These are phyloP conservation scores for Argynnis bischoffii DNA, from an alignment of 2,888 invertebrate genomes.

Conservation along the genomic window DNA sequence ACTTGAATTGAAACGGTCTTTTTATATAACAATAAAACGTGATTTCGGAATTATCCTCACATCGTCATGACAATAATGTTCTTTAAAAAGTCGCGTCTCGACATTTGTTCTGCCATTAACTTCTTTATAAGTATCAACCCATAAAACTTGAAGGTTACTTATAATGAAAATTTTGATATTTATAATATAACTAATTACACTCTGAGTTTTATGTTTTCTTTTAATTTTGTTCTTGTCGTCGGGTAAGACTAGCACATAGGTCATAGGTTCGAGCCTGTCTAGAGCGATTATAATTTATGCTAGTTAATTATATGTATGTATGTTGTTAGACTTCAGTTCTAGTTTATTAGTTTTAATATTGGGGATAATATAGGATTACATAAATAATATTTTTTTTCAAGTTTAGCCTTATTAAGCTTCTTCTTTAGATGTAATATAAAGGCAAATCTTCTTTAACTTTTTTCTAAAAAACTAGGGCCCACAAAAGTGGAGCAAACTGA, in stretches of 20 bases:
- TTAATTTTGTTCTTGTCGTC: background rate
- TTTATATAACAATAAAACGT: conserved; percentile 29
- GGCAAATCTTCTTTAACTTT: too few relatives aligned
- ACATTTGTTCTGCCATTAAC: conserved; percentile 38
- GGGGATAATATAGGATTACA: too few relatives aligned
- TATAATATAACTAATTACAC: conserved; percentile 13
- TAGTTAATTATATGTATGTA: too few relatives aligned
- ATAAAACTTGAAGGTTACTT: conserved; percentile 36
- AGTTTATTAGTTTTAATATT: too few relatives aligned
- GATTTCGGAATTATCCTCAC: conserved; percentile 33
- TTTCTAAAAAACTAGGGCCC: too few relatives aligned
- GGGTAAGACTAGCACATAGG: too few relatives aligned
- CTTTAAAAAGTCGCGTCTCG: conserved; percentile 34
- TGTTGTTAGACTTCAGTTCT: too few relatives aligned
- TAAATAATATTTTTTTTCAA: too few relatives aligned
- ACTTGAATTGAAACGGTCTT: conserved; percentile 41
- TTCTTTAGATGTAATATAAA: too few relatives aligned
- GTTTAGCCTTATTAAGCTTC: too few relatives aligned
- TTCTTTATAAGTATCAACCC: conserved; percentile 37
- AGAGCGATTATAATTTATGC: too few relatives aligned
- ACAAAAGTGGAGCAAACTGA: background rate
- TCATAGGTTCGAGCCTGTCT: too few relatives aligned
- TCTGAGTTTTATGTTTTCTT: conserved; percentile 17
- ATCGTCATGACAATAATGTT: conserved; percentile 32
- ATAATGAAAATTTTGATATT: conserved; percentile 29